phyloP scores from a whole-genome alignment of 2,113 vertebrate species.

The Xyrauchen texanus region DNA sequence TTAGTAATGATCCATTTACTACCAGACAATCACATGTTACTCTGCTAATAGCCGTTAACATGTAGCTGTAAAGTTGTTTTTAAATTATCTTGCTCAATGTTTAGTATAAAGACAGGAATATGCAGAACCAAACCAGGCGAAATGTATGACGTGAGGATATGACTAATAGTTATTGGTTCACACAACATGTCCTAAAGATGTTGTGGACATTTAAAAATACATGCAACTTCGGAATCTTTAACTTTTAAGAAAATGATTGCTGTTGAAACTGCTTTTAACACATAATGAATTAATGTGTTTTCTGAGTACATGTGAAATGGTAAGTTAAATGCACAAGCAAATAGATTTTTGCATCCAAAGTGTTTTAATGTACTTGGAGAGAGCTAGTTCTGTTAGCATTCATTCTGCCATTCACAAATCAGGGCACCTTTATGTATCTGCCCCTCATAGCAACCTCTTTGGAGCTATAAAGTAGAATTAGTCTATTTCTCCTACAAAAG shows the following conservation, averaged over 20 bases:
- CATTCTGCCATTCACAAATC: no score
- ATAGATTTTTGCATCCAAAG: neutral
- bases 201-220: neutral
- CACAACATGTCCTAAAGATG: neutral
- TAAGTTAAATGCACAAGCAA: no score
- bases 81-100: neutral
- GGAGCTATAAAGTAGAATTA: neutral
- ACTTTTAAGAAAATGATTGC: no score
- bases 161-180: neutral
- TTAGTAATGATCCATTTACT: constrained; percentile 41
- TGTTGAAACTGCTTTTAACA: no score
- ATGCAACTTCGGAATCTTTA: no score
- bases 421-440: no score
- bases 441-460: no score
- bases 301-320: no score
- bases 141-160: no score
- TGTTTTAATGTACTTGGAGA: no score
- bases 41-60: constrained; percentile 17
- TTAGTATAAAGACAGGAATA: neutral
- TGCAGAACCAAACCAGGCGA: neutral
- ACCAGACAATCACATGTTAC: constrained; percentile 31
- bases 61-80: constrained; percentile 18
- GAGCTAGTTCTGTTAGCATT: no score
- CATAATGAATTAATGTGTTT: no score
- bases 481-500: neutral